Base-by-base conservation (phyloP, 2,797 vertebrate genomes). In the Sebastes iracundus region DNA sequence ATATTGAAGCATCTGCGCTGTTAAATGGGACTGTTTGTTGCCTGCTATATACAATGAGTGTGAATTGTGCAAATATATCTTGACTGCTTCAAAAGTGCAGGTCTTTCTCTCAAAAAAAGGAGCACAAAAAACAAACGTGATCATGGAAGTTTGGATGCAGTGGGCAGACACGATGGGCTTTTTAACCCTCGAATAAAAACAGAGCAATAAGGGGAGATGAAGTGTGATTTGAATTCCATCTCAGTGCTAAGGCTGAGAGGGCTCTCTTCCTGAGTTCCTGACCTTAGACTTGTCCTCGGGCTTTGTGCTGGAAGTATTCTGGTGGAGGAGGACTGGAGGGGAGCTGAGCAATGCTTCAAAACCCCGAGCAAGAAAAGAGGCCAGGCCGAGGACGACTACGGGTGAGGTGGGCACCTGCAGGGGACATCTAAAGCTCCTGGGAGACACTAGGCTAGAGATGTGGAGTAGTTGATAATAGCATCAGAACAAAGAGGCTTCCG, bases 261-360 rank as follows among this genome's bases (percentile, higher is more conserved):
- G 67, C 42, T 79, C 72, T 80, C 53, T 58, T 32, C 30, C 65
- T 1, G 33, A 77, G 73, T 71, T 77, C 52, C 72, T 85, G 89
- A 90, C 86, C 87, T 82, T 30, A 55, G 74, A 87, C 86, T 49
- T 72, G 75, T 90, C 94, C 82, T 84, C 71, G 2, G 90, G 92
- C 86, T 88, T 85, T 80, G 62, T 75, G 85, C 85, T 71, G 6
- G 53, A 81, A 77, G 85, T 80, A 23, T 77, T 86, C 60, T 65
- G 58, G 66, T 70, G 75, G 67, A 83, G 60, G 80, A 65, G 33
- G 64, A n/a, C 73, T 75, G 30, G 35, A 76, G 77, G 85, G 74
- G 55, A 52, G 73, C 80, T 78, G 72, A 82, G 75, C 83, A 78
- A 79, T 16, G 73, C 84, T 88, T 91, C 82, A 91, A 91, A 88